Evolutionary conservation across 2,888 invertebrate species (phyloP).

Genomic region (Apamea crenata): DNA sequence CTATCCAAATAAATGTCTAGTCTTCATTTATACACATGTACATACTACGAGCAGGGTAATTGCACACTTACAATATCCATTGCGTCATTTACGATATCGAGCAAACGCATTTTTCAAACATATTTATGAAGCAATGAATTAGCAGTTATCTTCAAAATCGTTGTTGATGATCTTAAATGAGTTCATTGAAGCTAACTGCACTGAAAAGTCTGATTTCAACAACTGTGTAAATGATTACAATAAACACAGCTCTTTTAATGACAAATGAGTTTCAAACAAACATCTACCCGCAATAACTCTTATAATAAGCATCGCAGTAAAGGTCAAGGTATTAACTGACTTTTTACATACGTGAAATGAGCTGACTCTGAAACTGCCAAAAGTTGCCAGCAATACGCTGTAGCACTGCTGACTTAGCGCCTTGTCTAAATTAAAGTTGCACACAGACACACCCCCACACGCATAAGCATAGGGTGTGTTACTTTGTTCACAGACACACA

Average conservation of each 20-base stretch:
- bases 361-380: constrained; percentile 38
- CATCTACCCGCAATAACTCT: constrained; percentile 29
- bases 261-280: constrained; percentile 41
- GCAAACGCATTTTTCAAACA: not conserved
- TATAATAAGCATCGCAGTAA: constrained; percentile 23
- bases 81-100: not conserved
- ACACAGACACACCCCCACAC: constrained; percentile 12
- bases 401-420: constrained; percentile 40
- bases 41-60: not conserved
- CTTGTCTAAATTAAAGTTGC: constrained; percentile 57
- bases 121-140: not conserved
- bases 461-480: not conserved
- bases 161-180: not conserved
- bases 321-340: constrained; percentile 52
- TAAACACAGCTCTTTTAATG: not conserved
- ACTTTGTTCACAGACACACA: not conserved
- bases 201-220: not conserved
- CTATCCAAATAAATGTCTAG: not conserved
- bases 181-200: not conserved
- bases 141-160: not conserved
- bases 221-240: not conserved
- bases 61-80: not conserved
- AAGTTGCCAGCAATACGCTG: constrained; percentile 50
- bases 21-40: not conserved
- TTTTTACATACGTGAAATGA: constrained; percentile 42